Percentiles rank a stretch among this genome's conserved stretches.
These are phyloP conservation scores for Pristiophorus japonicus DNA, from an alignment of 2,113 vertebrate genomes.

Conservation along the genomic window DNA sequence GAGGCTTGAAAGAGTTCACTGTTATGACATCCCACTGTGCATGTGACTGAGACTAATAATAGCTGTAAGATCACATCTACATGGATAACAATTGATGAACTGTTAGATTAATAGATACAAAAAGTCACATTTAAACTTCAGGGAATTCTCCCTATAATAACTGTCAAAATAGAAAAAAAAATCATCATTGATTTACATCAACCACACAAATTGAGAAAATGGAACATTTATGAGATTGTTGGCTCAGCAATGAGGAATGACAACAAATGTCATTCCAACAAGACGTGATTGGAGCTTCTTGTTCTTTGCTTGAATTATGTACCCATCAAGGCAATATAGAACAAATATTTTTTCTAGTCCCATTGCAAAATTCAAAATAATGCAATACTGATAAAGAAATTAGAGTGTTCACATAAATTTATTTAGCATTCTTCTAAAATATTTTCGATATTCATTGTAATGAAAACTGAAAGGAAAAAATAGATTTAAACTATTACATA, in stretches of 20 bases:
- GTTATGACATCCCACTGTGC: neutral
- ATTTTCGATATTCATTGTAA: neutral
- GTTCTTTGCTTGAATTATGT: neutral
- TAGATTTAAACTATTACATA: neutral
- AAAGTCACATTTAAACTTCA: neutral
- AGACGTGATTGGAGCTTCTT: neutral
- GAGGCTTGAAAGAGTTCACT: neutral
- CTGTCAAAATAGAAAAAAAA: neutral
- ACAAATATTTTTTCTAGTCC: neutral
- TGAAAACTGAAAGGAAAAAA: neutral
- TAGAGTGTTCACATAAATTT: neutral
- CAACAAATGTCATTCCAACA: neutral
- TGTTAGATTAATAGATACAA: conserved; percentile 25
- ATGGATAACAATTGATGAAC: neutral
- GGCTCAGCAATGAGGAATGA: conserved; percentile 1
- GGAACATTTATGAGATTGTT: neutral
- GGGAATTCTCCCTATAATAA: neutral
- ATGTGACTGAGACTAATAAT: conserved; percentile 8
- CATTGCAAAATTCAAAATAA: neutral
- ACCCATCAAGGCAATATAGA: neutral
- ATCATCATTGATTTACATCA: neutral
- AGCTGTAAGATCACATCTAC: neutral
- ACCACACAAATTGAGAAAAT: neutral
- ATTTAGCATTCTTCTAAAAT: neutral
- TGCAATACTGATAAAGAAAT: neutral